Evolutionary conservation across 2,113 vertebrate genomes (phyloP).

Genomic region (Myrmecophaga tridactyla): DNA sequence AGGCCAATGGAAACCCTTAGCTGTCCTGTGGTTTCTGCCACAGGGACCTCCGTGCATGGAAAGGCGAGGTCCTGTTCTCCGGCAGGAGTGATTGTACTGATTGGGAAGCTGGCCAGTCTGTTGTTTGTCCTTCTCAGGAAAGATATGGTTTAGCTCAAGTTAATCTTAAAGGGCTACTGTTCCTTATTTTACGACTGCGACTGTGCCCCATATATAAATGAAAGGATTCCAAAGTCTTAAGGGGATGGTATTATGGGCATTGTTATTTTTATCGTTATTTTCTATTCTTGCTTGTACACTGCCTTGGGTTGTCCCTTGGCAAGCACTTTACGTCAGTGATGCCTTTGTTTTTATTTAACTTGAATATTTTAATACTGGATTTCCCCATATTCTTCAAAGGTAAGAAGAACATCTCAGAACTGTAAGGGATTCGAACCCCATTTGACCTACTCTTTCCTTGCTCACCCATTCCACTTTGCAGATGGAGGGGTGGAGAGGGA

Average conservation of each 20-base stretch:
- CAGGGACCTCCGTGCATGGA: neutral
- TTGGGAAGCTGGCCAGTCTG: neutral
- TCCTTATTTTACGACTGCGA: neutral
- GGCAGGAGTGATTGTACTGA: neutral
- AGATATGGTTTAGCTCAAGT: neutral
- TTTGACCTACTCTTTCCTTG: neutral
- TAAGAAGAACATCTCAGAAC: neutral
- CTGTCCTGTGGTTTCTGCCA: neutral
- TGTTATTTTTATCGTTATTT: neutral
- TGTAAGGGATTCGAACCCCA: neutral
- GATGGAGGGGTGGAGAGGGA: too few species aligned
- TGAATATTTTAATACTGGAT: neutral
- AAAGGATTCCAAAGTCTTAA: neutral
- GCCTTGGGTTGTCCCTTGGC: neutral
- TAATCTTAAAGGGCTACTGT: neutral
- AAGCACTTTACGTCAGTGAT: neutral
- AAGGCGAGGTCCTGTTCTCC: neutral
- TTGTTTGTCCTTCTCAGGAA: neutral
- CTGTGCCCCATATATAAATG: neutral
- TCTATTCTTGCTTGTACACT: neutral
- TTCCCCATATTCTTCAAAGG: neutral
- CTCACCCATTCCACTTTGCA: neutral
- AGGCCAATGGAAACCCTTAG: neutral
- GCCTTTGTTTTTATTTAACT: constrained; percentile 19
- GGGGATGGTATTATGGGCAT: neutral